Evolutionary conservation across 64 coral and sea anemone species (phyloP).

Genomic region (Pocillopora verrucosa): DNA sequence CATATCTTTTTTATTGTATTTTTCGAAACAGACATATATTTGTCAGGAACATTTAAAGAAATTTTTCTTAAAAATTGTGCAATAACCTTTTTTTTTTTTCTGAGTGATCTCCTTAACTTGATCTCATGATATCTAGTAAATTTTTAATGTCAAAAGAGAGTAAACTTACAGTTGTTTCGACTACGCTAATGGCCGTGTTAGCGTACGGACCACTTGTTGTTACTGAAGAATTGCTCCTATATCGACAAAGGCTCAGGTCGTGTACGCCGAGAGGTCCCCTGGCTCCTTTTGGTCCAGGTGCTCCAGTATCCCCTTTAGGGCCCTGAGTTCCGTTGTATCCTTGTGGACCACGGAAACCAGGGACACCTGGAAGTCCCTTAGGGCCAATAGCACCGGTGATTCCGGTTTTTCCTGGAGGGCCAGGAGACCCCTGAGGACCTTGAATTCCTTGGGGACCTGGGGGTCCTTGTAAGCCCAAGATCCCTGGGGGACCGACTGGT

Average conservation of each 20-base stretch:
- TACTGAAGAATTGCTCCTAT: neutral
- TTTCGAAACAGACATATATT: too few species aligned
- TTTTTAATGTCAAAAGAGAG: neutral
- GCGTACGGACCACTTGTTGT: slow-evolving; percentile 25
- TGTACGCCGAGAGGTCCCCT: slow-evolving; percentile 10
- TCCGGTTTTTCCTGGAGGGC: slow-evolving; percentile 30
- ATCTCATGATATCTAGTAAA: too few species aligned
- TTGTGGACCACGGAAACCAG: slow-evolving; percentile 17
- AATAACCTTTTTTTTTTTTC: too few species aligned
- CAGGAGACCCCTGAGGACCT: slow-evolving; percentile 27
- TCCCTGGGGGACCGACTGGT: neutral
- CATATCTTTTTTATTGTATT: too few species aligned
- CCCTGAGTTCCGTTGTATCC: slow-evolving; percentile 20
- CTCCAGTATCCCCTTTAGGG: slow-evolving; percentile 43
- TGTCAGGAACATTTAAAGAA: too few species aligned
- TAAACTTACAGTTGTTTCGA: slow-evolving; percentile 3
- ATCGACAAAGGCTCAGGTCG: neutral
- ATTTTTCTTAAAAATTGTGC: too few species aligned
- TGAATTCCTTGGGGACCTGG: slow-evolving; percentile 12
- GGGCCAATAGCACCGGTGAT: neutral
- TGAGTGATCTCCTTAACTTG: too few species aligned
- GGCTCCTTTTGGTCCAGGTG: slow-evolving; percentile 28
- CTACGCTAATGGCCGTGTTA: neutral
- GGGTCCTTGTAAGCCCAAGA: slow-evolving; percentile 24
- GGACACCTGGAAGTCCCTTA: slow-evolving; percentile 20